phyloP scores from a whole-genome alignment of 2,888 invertebrate genomes.

The Psylliodes chrysocephalus region DNA sequence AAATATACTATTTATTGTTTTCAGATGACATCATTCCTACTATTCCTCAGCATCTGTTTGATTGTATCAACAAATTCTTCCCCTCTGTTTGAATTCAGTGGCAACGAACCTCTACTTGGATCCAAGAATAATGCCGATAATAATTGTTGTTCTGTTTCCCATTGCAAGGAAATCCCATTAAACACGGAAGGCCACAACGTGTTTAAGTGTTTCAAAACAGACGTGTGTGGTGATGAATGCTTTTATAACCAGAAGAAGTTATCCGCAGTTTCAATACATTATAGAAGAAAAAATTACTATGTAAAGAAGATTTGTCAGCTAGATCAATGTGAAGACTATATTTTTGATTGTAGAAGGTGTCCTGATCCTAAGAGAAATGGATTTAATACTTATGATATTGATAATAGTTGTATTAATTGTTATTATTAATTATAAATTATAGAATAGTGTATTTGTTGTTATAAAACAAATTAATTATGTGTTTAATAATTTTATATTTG shows the following conservation, averaged over 20 bases:
- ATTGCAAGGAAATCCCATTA: slow-evolving; percentile 30
- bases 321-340: slow-evolving; percentile 28
- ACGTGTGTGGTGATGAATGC: slow-evolving; percentile 32
- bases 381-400: slow-evolving; percentile 13
- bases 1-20: not conserved
- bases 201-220: slow-evolving; percentile 31
- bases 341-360: slow-evolving; percentile 32
- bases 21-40: not conserved
- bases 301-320: slow-evolving; percentile 14
- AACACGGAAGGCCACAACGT: slow-evolving; percentile 31
- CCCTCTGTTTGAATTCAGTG: not conserved
- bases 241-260: not conserved
- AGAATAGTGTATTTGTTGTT: too few relatives aligned
- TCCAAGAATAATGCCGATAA: too few relatives aligned
- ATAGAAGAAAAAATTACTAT: slow-evolving; percentile 16
- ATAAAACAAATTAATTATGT: too few relatives aligned
- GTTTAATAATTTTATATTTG: too few relatives aligned
- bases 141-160: slow-evolving; percentile 24
- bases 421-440: slow-evolving; percentile 22
- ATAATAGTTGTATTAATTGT: slow-evolving; percentile 29
- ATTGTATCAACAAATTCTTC: not conserved
- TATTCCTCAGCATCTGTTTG: not conserved
- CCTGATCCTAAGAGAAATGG: slow-evolving; percentile 14
- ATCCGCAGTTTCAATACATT: not conserved
- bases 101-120: not conserved